phyloP scores from a whole-genome alignment of 2,797 vertebrate genomes.

The Tauraco hartlaubi region DNA sequence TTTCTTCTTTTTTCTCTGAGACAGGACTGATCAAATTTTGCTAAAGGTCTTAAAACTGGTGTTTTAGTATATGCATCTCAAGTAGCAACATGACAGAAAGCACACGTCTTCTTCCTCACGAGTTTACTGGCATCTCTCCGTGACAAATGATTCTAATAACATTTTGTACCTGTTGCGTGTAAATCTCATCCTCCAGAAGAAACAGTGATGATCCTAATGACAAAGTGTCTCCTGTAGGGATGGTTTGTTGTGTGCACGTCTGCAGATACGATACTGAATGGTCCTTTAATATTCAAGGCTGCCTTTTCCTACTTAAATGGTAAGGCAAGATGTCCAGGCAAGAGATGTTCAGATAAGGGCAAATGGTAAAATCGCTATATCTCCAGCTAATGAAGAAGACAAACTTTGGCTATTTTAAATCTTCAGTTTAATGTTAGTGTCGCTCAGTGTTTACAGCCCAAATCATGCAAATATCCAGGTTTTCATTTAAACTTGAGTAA shows the following conservation, averaged over 20 bases:
- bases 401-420: background rate
- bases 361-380: background rate
- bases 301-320: background rate
- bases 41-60: conserved; percentile 13
- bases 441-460: background rate
- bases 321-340: background rate
- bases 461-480: background rate
- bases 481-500: background rate
- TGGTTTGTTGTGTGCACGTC: background rate
- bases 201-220: background rate
- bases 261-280: background rate
- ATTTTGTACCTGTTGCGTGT: background rate
- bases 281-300: conserved; percentile 14
- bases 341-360: background rate
- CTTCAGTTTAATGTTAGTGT: background rate
- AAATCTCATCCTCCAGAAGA: conserved; percentile 31
- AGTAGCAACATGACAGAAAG: conserved; percentile 34
- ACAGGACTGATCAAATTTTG: conserved; percentile 20
- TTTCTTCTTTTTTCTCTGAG: background rate
- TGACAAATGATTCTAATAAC: conserved; percentile 36
- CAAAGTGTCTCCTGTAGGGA: background rate
- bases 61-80: conserved; percentile 12
- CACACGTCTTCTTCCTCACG: conserved; percentile 11
- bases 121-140: background rate
- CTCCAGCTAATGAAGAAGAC: background rate